Evolutionary conservation across 2,113 vertebrate species (phyloP), one percentile per base, ranked within the genome.

Genomic region (Eretmochelys imbricata): DNA sequence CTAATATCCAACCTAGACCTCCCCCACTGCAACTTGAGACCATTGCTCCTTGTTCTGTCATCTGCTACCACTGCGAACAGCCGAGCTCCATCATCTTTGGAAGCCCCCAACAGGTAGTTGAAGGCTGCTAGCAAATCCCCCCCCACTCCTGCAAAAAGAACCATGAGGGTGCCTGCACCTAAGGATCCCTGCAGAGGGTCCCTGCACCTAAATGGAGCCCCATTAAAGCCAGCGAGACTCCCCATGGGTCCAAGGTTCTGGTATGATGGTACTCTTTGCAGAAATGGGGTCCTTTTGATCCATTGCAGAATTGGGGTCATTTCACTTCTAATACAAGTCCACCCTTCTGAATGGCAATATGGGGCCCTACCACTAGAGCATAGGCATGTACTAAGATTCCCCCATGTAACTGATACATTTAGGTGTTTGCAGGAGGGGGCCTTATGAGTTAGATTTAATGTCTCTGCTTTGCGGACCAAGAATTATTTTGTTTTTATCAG

Each of bases 221-320:
- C 31, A 8, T 75, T 93, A 57, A 75, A 49, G 35, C 85, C 48
- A 78, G 10, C 2, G n/a, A 76, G 84, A 85, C 90, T 75, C 72
- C 27, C 49, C 50, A 10, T 1, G 55, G 7, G 29, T 31, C 35
- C 0, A 0, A 0, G 1, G 9, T 82, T 93, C 0, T 1, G 3
- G 53, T 76, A 31, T 1, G 17, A 14, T 54, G 6, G 17, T 42
- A 42, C 50, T 90, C 38, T n/a, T 59, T 62, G 59, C 29, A 62
- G 59, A 62, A 62, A 31, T 62, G 59, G 59, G 27, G 27, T 62
- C 5, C 29, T 31, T 62, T 31, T 62, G 27, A 62, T 35, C 59
- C 29, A 12, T 35, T 8, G 5, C 31, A 35, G 31, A 65, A 35
- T 65, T 65, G 31, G 31, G 14, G 14, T 35, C 31, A 31, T 35